These are phyloP conservation scores for Spisula subtruncata DNA, from an alignment of 2,888 invertebrate species.

Conservation along the genomic window DNA sequence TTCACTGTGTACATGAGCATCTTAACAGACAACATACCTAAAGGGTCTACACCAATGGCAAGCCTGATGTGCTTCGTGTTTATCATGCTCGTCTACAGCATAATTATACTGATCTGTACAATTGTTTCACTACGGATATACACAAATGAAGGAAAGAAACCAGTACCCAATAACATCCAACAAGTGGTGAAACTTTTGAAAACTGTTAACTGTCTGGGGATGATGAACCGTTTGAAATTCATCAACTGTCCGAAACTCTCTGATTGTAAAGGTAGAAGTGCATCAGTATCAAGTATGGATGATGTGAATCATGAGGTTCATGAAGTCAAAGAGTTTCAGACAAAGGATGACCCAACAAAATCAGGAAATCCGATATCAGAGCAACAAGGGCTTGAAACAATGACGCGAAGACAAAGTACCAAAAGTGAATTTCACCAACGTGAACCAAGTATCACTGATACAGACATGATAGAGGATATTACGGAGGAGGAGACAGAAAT, in stretches of 20 bases:
- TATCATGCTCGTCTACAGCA: constrained; percentile 49
- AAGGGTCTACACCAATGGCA: constrained; percentile 48
- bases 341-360: neutral
- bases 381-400: too few species aligned
- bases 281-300: neutral
- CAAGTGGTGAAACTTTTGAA: neutral
- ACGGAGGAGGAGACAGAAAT: neutral
- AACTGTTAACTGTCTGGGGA: neutral
- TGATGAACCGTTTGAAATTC: too few species aligned
- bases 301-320: too few species aligned
- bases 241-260: neutral
- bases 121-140: constrained; percentile 30
- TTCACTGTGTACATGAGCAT: constrained; percentile 57
- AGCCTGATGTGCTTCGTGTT: constrained; percentile 31
- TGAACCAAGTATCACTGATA: neutral
- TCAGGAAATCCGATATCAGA: neutral
- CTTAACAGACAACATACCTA: constrained; percentile 53
- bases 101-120: constrained; percentile 34
- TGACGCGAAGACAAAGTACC: too few species aligned
- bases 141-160: constrained; percentile 30
- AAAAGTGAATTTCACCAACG: too few species aligned
- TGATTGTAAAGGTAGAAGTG: neutral
- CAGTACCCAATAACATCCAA: constrained; percentile 16
- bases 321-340: neutral
- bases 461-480: neutral